Percentiles rank a stretch among this genome's conserved stretches.
phyloP scores from a whole-genome alignment of 1,140 invertebrate genomes.

The Leptonema lineaticorne region DNA sequence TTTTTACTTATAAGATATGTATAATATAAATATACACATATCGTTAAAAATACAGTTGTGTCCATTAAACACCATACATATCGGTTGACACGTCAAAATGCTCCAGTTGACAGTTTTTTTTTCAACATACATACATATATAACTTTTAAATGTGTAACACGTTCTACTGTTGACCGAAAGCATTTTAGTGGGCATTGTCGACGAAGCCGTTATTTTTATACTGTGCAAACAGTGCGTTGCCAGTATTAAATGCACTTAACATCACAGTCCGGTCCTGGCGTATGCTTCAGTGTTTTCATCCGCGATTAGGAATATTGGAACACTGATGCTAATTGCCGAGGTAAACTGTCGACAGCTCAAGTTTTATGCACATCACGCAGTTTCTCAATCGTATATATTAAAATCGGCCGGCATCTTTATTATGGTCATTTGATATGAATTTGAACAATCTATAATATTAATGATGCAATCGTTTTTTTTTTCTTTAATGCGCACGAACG shows the following conservation, averaged over 20 bases:
- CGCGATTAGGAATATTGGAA: constrained; percentile 38
- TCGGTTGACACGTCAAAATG: too few species aligned
- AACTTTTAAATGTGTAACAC: constrained; percentile 14
- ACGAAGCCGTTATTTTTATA: constrained; percentile 19
- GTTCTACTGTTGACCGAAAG: constrained; percentile 30
- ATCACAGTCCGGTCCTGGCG: constrained; percentile 1
- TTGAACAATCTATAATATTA: too few species aligned
- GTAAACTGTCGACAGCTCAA: constrained; percentile 3
- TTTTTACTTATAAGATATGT: too few species aligned
- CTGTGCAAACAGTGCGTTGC: constrained; percentile 12
- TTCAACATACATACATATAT: too few species aligned
- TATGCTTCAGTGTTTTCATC: constrained; percentile 35
- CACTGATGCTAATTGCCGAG: constrained; percentile 32
- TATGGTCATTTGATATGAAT: too few species aligned
- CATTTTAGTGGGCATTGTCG: constrained; percentile 25
- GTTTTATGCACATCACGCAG: neutral
- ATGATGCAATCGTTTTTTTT: too few species aligned
- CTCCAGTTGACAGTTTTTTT: too few species aligned
- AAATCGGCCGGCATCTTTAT: too few species aligned
- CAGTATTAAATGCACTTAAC: constrained; percentile 36
- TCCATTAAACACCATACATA: too few species aligned
- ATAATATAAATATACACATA: too few species aligned
- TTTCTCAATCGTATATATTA: neutral
- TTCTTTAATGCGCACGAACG: too few species aligned
- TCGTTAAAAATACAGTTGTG: too few species aligned